phyloP scores from a whole-genome alignment of 1,140 invertebrate species.

The Rhopalosiphum padi region DNA sequence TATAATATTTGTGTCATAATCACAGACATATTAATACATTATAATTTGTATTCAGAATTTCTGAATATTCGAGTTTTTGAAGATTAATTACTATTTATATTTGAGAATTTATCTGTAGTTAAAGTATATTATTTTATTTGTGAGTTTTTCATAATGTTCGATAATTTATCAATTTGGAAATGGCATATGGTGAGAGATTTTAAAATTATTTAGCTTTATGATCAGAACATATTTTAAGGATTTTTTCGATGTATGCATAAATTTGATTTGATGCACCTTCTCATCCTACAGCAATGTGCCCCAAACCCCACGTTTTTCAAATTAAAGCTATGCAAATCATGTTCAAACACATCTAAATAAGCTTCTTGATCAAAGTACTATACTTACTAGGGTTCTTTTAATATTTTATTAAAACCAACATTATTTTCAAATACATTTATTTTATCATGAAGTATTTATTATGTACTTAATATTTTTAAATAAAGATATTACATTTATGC shows the following conservation, averaged over 20 bases:
- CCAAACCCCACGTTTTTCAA: neutral
- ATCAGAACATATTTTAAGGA: neutral
- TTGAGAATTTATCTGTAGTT: neutral
- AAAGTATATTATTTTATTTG: neutral
- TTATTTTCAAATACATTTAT: neutral
- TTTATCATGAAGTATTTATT: neutral
- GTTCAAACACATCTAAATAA: too few relatives aligned
- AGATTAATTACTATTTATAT: neutral
- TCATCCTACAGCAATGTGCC: neutral
- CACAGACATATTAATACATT: too few relatives aligned
- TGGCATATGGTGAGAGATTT: conserved; percentile 49
- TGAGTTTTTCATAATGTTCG: conserved; percentile 19
- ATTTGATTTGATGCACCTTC: neutral
- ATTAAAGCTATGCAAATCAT: neutral
- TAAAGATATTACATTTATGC: neutral
- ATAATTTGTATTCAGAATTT: neutral
- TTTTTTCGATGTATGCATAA: neutral
- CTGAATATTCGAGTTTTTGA: neutral
- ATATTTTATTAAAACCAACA: neutral
- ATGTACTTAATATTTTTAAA: neutral
- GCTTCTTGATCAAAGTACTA: neutral
- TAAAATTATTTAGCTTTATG: neutral
- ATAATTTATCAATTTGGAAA: conserved; percentile 53
- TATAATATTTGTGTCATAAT: neutral
- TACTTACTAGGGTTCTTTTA: neutral